phyloP scores from a whole-genome alignment of 2,113 vertebrate species.

The Ameiurus melas region DNA sequence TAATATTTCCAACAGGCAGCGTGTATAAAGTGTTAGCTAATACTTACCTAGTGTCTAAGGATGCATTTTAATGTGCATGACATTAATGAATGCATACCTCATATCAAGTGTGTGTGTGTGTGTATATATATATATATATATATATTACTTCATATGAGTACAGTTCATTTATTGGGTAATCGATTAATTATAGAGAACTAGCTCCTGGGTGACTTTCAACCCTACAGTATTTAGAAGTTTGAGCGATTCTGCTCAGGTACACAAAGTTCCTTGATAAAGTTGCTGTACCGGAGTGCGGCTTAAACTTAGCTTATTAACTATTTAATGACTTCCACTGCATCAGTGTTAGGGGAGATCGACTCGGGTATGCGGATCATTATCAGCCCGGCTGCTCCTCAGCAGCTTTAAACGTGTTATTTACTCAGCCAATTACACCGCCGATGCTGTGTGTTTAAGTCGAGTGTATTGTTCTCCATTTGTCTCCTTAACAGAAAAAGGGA shows the following conservation, averaged over 20 bases:
- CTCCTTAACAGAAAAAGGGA: slow-evolving; percentile 19
- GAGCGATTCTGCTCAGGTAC: background rate
- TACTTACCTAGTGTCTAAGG: background rate
- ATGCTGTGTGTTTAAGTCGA: slow-evolving; percentile 1
- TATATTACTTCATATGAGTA: background rate
- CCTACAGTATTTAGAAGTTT: background rate
- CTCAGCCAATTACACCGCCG: slow-evolving; percentile 46
- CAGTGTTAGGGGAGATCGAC: slow-evolving; percentile 39
- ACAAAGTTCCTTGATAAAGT: slow-evolving; percentile 24
- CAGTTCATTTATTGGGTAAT: background rate
- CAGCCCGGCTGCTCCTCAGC: slow-evolving; percentile 28
- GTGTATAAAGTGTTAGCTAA: too few relatives aligned
- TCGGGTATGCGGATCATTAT: slow-evolving; percentile 21
- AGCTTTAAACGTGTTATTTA: slow-evolving; percentile 46
- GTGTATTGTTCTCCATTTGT: slow-evolving; percentile 26
- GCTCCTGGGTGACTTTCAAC: background rate
- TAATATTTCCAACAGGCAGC: too few relatives aligned
- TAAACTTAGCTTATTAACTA: slow-evolving; percentile 31
- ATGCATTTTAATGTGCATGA: background rate
- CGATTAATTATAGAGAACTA: background rate
- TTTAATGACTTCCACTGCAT: slow-evolving; percentile 35
- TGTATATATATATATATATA: too few relatives aligned
- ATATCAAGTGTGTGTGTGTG: background rate
- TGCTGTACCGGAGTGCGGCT: background rate
- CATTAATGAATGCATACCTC: background rate